Evolutionary conservation across 2,797 vertebrate species (phyloP), one percentile per base, ranked within the genome.

Genomic region (Sebastes oblongus): DNA sequence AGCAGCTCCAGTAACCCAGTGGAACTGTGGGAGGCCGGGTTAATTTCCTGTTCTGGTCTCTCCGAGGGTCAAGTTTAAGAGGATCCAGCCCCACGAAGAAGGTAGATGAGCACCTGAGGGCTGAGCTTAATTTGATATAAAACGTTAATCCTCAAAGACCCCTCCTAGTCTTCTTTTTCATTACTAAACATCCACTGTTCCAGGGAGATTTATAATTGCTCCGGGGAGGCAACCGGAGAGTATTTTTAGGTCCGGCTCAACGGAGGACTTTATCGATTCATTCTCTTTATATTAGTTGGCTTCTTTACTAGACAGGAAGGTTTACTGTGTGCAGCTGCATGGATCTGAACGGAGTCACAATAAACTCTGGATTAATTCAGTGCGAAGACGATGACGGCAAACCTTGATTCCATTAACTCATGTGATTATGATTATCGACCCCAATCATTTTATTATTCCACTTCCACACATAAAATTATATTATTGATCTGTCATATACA

Each of bases 11-110:
- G 54, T 64, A 30, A 18, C 24, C 56, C 22, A 20, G 50, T 32
- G 39, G 16, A 65, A 54, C 72, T 61, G 83, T 32, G 66, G 68
- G 82, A 81, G 78, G 42, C 42, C 8, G 4, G 76, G 75, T 82
- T 89, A 25, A 93, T 93, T 91, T 93, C 90, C 85, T 90, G 85
- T 82, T 77, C 20, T 83, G 75, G 67, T 80, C 62, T 81, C 71
- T 84, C 50, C 0, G 55, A 75, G 81, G 81, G 77, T 85, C 84
- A 81, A 50, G 52, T 86, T 86, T 77, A 77, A 79, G 66, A 87
- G 52, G 77, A 81, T 74, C 56, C 71, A 56, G 25, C 60, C 78
- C 64, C 60, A 64, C 29, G 27, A 36, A 71, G 83, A 75, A 84
- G 73, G 72, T 62, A 73, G 72, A 83, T 50, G 85, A 91, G 82